Percentiles rank a stretch among this genome's conserved stretches.
Conservation (phyloP, 2,888 invertebrate species). For the Agriopis leucophaearia region DNA sequence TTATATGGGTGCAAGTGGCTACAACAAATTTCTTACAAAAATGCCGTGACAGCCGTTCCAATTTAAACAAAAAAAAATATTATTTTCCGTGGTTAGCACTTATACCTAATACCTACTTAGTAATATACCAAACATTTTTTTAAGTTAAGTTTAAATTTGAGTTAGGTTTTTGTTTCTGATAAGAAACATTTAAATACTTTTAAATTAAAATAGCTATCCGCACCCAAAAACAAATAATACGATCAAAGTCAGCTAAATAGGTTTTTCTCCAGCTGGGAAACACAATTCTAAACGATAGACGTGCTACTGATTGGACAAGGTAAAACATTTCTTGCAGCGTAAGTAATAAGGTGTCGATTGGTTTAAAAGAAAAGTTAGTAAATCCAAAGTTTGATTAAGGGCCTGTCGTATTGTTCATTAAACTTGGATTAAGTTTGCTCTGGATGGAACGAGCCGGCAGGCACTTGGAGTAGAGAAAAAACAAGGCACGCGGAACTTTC, state of each 20-base stretch:
- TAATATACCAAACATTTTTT: background rate
- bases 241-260: conserved; percentile 84
- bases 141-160: no score
- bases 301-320: conserved; percentile 28
- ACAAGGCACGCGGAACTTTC: conserved; percentile 67
- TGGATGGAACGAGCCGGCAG: conserved; percentile 85
- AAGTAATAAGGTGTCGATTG: conserved; percentile 56
- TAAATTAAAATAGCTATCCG: conserved; percentile 49
- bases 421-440: conserved; percentile 87
- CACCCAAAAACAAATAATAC: conserved; percentile 78
- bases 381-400: conserved; percentile 86
- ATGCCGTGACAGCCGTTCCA: no score
- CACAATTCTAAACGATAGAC: conserved; percentile 53
- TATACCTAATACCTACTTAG: background rate
- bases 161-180: background rate
- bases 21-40: no score
- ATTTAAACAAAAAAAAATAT: no score
- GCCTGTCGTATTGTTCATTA: conserved; percentile 87
- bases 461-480: conserved; percentile 84
- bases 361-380: conserved; percentile 58
- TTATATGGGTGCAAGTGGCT: no score
- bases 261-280: conserved; percentile 73
- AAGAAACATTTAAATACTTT: conserved; percentile 50
- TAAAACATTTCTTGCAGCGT: conserved; percentile 49
- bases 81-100: no score